Percentiles rank a stretch among this genome's conserved stretches.
These are phyloP conservation scores for Pteruthius melanotis DNA, from an alignment of 2,113 vertebrate species.

Conservation along the genomic window DNA sequence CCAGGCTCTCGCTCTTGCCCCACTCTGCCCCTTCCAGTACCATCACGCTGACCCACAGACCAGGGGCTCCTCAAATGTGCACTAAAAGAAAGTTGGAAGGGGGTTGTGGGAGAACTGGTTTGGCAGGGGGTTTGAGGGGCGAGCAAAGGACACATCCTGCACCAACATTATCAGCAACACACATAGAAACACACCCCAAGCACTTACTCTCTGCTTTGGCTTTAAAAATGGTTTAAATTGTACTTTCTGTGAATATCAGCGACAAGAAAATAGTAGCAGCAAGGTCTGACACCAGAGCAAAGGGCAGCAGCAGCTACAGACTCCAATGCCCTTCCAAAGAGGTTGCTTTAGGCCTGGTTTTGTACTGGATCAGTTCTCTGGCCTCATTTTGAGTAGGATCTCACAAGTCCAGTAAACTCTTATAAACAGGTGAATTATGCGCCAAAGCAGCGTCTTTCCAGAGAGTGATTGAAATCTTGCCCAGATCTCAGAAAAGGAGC, in stretches of 20 bases:
- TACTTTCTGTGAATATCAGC: background rate
- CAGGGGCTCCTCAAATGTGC: background rate
- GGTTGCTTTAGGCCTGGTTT: background rate
- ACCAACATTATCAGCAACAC: background rate
- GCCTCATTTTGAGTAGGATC: background rate
- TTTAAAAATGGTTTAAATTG: background rate
- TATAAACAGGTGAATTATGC: constrained; percentile 9
- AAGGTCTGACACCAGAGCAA: background rate
- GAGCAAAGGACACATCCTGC: background rate
- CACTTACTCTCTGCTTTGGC: background rate
- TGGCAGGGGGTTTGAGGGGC: background rate
- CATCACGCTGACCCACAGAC: accelerated
- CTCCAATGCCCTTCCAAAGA: background rate
- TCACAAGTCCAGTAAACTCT: background rate
- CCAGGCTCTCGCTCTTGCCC: accelerated
- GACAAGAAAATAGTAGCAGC: background rate
- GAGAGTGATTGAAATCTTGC: background rate
- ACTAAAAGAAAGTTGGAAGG: background rate
- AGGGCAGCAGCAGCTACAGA: background rate
- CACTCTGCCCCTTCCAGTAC: background rate
- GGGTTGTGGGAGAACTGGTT: background rate
- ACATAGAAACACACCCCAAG: background rate
- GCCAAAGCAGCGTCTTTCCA: background rate
- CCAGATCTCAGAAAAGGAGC: background rate
- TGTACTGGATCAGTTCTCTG: background rate